Base-by-base conservation (phyloP, 2,888 invertebrate genomes). In the Amitus sp. region DNA sequence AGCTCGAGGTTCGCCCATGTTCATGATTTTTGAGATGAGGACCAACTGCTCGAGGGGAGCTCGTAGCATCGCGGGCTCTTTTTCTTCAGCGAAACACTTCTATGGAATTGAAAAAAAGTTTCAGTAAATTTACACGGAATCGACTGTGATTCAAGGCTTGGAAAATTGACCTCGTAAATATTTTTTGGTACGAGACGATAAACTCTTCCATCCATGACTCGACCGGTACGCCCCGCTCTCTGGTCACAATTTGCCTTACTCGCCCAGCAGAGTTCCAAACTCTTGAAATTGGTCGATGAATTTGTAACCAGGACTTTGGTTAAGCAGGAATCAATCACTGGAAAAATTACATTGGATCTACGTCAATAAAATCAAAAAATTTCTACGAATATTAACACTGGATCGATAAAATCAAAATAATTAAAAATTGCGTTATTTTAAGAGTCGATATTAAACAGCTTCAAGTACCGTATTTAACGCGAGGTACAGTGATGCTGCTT, bases 301-400 rank as follows among this genome's bases (percentile, higher is more conserved):
- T 97, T 94, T 45, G 90, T 89, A 3, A 90, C 85, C 70, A 95
- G 82, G 28, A 88, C 87, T 84, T 96, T 97, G 58, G 94, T 94
- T 59, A 97, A 84, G 82, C 97, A 98, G 82, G 94, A 97, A 83
- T 98, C 98, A 73, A 98, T 91, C 43, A 98, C 96, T 34, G 13
- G 4, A 34, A 34, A 2, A 10, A 9, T n/a, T n/a, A n/a, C n/a
- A n/a, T n/a, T n/a, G n/a, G n/a, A n/a, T n/a, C n/a, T n/a, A n/a
- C n/a, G n/a, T n/a, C n/a, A n/a, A n/a, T n/a, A n/a, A n/a, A n/a
- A n/a, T n/a, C n/a, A n/a, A n/a, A n/a, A n/a, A n/a, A n/a, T n/a
- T n/a, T n/a, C n/a, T n/a, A n/a, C 28, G 9, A 45, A 48, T 39
- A 39, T 12, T 28, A 10, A 19, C n/a, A n/a, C n/a, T n/a, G n/a